A percentile compares a stretch with the other conserved stretches of the same genome.
phyloP scores from a whole-genome alignment of 2,113 vertebrate species.

The Pithys albifrons region DNA sequence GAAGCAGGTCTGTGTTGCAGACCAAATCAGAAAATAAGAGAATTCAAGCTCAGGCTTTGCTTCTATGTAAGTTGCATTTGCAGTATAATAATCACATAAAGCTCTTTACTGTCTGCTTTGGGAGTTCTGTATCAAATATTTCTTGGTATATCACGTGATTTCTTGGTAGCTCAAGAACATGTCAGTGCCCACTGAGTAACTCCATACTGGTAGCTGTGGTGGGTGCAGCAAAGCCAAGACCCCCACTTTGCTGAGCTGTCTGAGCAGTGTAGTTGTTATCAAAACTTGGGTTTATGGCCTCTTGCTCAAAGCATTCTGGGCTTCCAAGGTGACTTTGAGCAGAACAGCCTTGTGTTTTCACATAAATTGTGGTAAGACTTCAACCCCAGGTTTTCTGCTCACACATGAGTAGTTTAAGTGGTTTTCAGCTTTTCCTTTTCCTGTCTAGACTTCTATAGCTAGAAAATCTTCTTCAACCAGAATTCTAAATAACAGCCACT shows the following conservation, averaged over 20 bases:
- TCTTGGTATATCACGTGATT: neutral
- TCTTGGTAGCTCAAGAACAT: neutral
- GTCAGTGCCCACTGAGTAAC: neutral
- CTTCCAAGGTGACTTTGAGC: neutral
- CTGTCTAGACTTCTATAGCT: neutral
- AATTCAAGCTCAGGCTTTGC: neutral
- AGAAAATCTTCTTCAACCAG: neutral
- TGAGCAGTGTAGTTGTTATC: neutral
- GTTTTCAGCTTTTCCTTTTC: neutral
- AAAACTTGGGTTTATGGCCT: neutral
- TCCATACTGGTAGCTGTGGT: neutral
- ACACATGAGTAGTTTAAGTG: neutral
- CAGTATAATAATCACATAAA: neutral
- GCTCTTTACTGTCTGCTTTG: neutral
- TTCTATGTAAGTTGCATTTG: neutral
- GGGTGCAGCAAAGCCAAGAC: neutral
- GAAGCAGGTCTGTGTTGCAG: neutral
- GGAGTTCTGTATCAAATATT: neutral
- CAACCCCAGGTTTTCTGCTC: neutral
- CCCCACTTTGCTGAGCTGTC: neutral
- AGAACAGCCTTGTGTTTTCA: neutral
- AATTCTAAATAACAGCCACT: neutral
- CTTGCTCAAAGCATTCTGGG: neutral
- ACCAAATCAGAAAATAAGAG: neutral
- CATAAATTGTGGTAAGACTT: neutral